Evolutionary conservation across 2,797 vertebrate genomes (phyloP), one percentile per base, ranked within the genome.

Genomic region (Muscicapa comitata): DNA sequence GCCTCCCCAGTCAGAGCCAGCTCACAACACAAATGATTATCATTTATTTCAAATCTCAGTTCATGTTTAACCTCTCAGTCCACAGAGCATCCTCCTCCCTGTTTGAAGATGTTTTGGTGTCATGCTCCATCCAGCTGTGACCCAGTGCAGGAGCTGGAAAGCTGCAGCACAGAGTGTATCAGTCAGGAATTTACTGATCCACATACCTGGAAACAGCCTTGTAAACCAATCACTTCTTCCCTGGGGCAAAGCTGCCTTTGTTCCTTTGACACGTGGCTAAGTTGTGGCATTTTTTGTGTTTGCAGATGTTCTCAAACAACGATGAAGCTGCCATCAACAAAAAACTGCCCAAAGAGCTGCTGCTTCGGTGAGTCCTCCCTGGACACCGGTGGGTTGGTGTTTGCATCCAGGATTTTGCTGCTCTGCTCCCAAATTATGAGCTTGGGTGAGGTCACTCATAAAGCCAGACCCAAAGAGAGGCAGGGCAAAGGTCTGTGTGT

Each of bases 311-410:
- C 98, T 99, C 99, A 97, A 99, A 99, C 98, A 99, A 98, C 2
- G 99, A 99, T 35, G 99, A 99, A 97, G 99, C 99, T 40, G 98
- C 98, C 76, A 99, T 99, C 98, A 99, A 99, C 98, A 99, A 99
- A 97, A 99, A 99, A 97, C 98, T 99, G 95, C 99, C 99, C 12
- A 99, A 99, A 97, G 99, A 99, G 97, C 98, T 99, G 95, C 98
- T 99, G 90, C 98, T 99, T 96, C 98, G 99, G 99, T 91, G 82
- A 91, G 88, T 90, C 68, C 63, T 61, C 55, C 63, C 72, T 7
- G 55, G n/a, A 19, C 82, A 51, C 61, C 23, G 4, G 10, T 29
- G 82, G 82, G 82, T 47, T 86, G 65, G 9, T 53, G 0, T 40
- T 62, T 67, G 9, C 63, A 83, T 28, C 51, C 77, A 9, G 81